A percentile compares a stretch with the other conserved stretches of the same genome.
Conservation (phyloP, 2,888 invertebrate species). For the Calliscelio sp. region DNA sequence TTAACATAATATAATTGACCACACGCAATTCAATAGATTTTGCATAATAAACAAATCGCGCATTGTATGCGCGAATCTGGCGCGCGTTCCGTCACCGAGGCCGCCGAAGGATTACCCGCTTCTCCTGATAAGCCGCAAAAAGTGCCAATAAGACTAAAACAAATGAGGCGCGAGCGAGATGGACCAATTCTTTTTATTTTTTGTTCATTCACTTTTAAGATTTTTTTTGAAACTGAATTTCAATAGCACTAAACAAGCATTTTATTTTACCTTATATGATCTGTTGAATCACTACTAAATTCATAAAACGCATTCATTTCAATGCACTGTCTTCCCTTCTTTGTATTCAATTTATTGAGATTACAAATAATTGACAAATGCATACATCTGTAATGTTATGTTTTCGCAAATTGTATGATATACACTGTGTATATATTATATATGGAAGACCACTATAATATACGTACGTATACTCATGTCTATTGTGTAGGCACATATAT, state of each 20-base stretch:
- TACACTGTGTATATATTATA: too few relatives aligned
- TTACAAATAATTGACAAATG: slow-evolving; percentile 33
- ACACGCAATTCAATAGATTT: slow-evolving; percentile 85
- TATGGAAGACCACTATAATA: too few relatives aligned
- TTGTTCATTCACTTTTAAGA: background rate
- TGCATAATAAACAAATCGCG: slow-evolving; percentile 83
- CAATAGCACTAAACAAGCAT: slow-evolving; percentile 56
- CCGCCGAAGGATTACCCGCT: slow-evolving; percentile 72
- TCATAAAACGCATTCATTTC: slow-evolving; percentile 45
- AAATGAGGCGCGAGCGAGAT: slow-evolving; percentile 28
- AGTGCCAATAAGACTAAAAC: slow-evolving; percentile 23
- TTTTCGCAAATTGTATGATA: slow-evolving; percentile 21
- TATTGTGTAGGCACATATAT: too few relatives aligned
- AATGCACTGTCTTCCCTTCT: slow-evolving; percentile 20
- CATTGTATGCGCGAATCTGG: slow-evolving; percentile 77
- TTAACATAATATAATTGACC: slow-evolving; percentile 86
- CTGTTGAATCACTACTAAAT: slow-evolving; percentile 54
- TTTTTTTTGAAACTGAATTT: slow-evolving; percentile 45
- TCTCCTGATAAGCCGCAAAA: slow-evolving; percentile 64
- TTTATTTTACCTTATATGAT: slow-evolving; percentile 59
- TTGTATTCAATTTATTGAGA: slow-evolving; percentile 36
- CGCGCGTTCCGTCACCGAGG: slow-evolving; percentile 69
- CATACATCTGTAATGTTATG: slow-evolving; percentile 33
- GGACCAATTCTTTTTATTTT: slow-evolving; percentile 4
- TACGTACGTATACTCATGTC: too few relatives aligned